Evolutionary conservation across 2,888 invertebrate species (phyloP), one percentile per base, ranked within the genome.

Genomic region (Lissonota sp.): DNA sequence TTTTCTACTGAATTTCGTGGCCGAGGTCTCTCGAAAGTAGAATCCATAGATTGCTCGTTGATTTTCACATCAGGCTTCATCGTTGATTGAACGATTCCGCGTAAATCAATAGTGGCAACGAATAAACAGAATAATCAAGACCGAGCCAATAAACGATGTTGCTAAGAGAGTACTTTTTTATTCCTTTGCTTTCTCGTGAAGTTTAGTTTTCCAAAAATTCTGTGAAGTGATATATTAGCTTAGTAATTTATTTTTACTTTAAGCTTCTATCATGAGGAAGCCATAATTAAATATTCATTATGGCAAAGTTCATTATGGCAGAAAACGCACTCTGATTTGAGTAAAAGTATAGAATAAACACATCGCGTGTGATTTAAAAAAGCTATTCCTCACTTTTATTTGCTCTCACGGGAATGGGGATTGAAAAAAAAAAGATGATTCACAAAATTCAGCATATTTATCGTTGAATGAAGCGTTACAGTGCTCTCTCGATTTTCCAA

Each of bases 1-100:
- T 60, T 79, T 75, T 79, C 69, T 79, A 72, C 78, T 75, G 64
- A 73, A 73, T 73, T 73, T 64, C 57, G 55, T 63, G 40, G 64
- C 26, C 10, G 12, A 26, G 55, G 51, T 26, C 53, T 63, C 51
- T 63, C 63, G 44, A 39, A 58, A 57, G 51, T 14, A 14, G 46
- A 44, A 49, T 57, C 39, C 39, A 64, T 39, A 12, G 49, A 57
- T 16, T 57, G 57, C 64, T 57, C 53, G 37, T 49, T 14, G 37
- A 16, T 51, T 57, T 64, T 73, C 63, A 39, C 42, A 73, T 55
- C 37, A 10, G 6, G 44, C 10, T 8, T 26, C 53, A 16, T 7
- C 55, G 44, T 73, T 57, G 64, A 73, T 73, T 64, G 42, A 62
- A 44, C 72, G 64, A 73, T n/a, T 49, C 10, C 49, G n/a, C 49